Percentiles rank a stretch among this genome's conserved stretches.
Evolutionary conservation across 1,140 invertebrate species (phyloP).

Genomic region (Spodoptera frugiperda): DNA sequence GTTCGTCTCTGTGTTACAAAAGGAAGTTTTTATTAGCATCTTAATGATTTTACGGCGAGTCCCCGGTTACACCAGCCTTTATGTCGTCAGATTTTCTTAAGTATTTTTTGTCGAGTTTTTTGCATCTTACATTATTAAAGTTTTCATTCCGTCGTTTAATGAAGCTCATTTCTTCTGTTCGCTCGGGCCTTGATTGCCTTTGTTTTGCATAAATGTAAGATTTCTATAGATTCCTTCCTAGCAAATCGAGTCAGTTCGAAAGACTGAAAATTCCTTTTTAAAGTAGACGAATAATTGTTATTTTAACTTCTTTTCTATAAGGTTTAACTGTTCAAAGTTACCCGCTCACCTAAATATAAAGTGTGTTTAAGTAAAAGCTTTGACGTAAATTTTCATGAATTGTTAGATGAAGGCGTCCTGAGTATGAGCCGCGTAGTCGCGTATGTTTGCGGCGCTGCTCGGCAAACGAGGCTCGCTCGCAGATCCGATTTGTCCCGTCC

Average conservation of each 20-base stretch:
- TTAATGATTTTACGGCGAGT: conserved; percentile 87
- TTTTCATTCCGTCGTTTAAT: conserved; percentile 86
- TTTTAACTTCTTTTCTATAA: conserved; percentile 54
- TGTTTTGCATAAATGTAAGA: conserved; percentile 86
- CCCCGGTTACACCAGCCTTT: conserved; percentile 86
- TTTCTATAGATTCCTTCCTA: conserved; percentile 83
- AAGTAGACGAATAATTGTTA: conserved; percentile 75
- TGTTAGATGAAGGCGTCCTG: not conserved
- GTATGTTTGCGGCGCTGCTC: conserved; percentile 25
- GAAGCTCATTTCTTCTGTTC: conserved; percentile 86
- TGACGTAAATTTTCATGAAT: not conserved
- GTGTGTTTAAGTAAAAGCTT: too few species aligned
- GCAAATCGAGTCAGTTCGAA: conserved; percentile 77
- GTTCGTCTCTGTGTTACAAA: conserved; percentile 83
- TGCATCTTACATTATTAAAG: conserved; percentile 87
- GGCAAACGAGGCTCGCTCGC: conserved; percentile 47
- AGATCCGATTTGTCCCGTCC: conserved; percentile 59
- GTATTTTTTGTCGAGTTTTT: conserved; percentile 85
- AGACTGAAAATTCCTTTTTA: conserved; percentile 78
- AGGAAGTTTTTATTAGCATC: conserved; percentile 87
- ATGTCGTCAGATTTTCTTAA: conserved; percentile 86
- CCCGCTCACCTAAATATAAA: too few species aligned
- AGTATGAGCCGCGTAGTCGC: not conserved
- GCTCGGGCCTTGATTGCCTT: conserved; percentile 84
- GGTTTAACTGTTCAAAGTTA: conserved; percentile 19